Percentiles rank a stretch among this genome's conserved stretches.
phyloP scores from a whole-genome alignment of 2,888 invertebrate species.

The Apamea monoglypha region DNA sequence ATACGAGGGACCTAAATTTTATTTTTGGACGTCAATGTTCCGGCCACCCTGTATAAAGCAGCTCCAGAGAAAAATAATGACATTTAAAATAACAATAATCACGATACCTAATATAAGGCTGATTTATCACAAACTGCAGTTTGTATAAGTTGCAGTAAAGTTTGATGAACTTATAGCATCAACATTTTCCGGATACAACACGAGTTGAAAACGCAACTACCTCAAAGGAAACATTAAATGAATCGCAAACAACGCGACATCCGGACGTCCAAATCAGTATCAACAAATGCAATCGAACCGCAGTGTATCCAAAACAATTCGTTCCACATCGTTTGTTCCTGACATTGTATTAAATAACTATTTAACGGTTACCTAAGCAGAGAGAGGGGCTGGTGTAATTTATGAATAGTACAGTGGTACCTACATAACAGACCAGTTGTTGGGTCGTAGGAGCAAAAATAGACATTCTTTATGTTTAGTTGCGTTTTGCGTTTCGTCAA shows the following conservation, averaged over 20 bases:
- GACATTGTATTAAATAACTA: constrained; percentile 24
- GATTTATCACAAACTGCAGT: neutral
- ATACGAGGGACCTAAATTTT: no score
- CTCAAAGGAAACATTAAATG: constrained; percentile 31
- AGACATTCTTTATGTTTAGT: neutral
- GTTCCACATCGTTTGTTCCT: constrained; percentile 24
- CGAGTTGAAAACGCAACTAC: constrained; percentile 17
- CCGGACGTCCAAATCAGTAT: constrained; percentile 53
- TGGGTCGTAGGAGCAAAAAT: neutral
- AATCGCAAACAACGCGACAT: constrained; percentile 57
- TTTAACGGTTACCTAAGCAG: constrained; percentile 9
- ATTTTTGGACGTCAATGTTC: no score
- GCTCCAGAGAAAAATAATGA: neutral
- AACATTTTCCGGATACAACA: constrained; percentile 19
- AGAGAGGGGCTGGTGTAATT: neutral
- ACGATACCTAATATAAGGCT: neutral
- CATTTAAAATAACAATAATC: neutral
- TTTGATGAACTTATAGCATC: neutral
- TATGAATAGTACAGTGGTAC: neutral
- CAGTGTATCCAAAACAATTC: constrained; percentile 55
- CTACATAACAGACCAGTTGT: no score
- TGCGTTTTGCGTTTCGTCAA: neutral
- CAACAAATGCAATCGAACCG: constrained; percentile 49
- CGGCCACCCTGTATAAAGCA: no score
- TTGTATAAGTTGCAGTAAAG: no score